A percentile compares a stretch with the other conserved stretches of the same genome.
Evolutionary conservation across 2,797 vertebrate species (phyloP).

Genomic region (Xyrichtys novacula): DNA sequence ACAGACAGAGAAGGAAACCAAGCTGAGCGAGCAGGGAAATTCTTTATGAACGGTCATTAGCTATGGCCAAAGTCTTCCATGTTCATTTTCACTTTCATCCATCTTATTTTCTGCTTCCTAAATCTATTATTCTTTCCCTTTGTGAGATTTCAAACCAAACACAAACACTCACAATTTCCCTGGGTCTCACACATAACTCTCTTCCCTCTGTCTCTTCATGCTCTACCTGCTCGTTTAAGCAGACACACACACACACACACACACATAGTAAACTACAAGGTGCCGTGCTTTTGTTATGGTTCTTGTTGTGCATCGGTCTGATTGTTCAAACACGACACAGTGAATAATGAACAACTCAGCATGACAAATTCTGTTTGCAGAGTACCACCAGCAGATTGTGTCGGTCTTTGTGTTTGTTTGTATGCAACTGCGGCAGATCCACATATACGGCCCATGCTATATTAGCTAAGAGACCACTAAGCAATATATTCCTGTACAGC

Average conservation of each 20-base stretch:
- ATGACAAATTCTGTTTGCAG: conserved; percentile 71
- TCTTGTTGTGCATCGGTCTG: conserved; percentile 23
- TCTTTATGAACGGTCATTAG: conserved; percentile 55
- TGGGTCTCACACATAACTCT: conserved; percentile 7
- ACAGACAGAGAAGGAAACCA: conserved; percentile 34
- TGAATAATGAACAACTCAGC: conserved; percentile 40
- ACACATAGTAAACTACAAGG: conserved; percentile 18
- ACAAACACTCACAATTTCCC: conserved; percentile 12
- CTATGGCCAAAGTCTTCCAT: conserved; percentile 13
- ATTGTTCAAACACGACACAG: conserved; percentile 26
- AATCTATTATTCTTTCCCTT: conserved; percentile 6
- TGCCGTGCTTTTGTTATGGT: conserved; percentile 26
- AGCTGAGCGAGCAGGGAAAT: conserved; percentile 39
- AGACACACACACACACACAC: conserved; percentile 1
- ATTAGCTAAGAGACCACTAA: conserved; percentile 51
- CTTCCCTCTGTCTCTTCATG: conserved; percentile 2
- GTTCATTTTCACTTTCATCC: conserved; percentile 37
- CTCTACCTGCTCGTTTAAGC: conserved; percentile 11
- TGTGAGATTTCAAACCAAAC: conserved; percentile 28
- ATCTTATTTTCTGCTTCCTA: conserved; percentile 50
- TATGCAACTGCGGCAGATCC: conserved; percentile 17
- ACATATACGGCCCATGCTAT: conserved; percentile 33
- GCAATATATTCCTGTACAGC: conserved; percentile 36
- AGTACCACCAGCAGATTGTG: conserved; percentile 44
- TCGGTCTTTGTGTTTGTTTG: conserved; percentile 35